Conservation (phyloP, 2,888 invertebrate species). For the Drosophila suboccidentalis region DNA sequence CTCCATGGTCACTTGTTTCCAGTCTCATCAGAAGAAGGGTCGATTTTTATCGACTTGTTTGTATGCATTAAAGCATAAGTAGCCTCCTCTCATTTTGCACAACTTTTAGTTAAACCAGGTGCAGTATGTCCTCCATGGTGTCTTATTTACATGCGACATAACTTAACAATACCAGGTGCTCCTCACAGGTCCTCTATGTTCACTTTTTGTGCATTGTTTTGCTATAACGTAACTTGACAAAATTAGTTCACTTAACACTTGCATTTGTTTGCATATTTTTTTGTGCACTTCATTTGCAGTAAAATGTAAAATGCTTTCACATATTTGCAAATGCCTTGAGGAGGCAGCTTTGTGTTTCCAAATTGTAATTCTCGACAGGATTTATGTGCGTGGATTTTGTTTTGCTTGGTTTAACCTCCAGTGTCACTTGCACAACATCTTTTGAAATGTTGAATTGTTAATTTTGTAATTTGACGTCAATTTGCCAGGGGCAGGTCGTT, state of each 20-base stretch:
- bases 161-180: too few species aligned
- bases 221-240: not conserved
- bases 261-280: not conserved
- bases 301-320: not conserved
- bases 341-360: not conserved
- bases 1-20: not conserved
- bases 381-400: not conserved
- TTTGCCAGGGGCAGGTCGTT: conserved; percentile 28
- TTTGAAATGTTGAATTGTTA: conserved; percentile 33
- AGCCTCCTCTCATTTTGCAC: not conserved
- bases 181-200: not conserved
- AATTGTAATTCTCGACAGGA: not conserved
- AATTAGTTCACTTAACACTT: not conserved
- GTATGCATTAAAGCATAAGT: not conserved
- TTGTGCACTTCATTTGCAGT: not conserved
- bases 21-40: not conserved
- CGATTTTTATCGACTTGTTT: not conserved
- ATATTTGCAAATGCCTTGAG: not conserved
- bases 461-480: conserved; percentile 34
- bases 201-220: not conserved
- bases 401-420: conserved; percentile 8
- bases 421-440: conserved; percentile 32
- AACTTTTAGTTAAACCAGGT: not conserved
- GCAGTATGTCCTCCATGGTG: not conserved
- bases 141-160: too few species aligned